These are phyloP conservation scores for Hoplostethus mediterraneus DNA, from an alignment of 2,797 vertebrate genomes.

Conservation along the genomic window DNA sequence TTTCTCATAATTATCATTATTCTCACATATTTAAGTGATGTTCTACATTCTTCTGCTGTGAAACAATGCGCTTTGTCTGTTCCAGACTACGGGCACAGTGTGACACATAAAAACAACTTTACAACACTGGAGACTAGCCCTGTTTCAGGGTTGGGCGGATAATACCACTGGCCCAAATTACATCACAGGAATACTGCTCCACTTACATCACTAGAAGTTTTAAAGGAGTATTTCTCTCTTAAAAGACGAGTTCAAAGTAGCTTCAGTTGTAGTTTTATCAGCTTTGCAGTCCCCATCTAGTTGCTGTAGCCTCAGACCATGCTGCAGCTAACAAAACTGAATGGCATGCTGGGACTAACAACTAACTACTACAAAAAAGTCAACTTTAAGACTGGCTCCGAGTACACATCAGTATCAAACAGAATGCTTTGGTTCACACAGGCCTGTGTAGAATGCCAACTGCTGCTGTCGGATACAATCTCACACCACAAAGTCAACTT, in stretches of 20 bases:
- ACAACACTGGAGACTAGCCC: conserved; percentile 63
- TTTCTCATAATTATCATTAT: conserved; percentile 76
- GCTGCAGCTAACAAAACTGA: conserved; percentile 25
- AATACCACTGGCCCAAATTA: conserved; percentile 76
- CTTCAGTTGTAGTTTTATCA: conserved; percentile 53
- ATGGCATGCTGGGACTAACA: conserved; percentile 30
- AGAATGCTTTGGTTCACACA: conserved; percentile 18
- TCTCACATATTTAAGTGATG: conserved; percentile 71
- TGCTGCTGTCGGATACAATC: background rate
- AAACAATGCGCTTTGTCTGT: conserved; percentile 80
- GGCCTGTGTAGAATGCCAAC: conserved; percentile 10
- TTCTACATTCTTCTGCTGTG: conserved; percentile 68
- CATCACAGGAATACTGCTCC: conserved; percentile 72
- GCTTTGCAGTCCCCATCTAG: conserved; percentile 46
- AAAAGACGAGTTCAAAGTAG: conserved; percentile 54
- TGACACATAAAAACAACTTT: conserved; percentile 72
- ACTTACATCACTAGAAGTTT: conserved; percentile 75
- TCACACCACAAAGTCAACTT: background rate
- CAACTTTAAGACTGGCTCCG: conserved; percentile 12
- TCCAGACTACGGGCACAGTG: conserved; percentile 65
- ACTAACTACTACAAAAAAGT: conserved; percentile 30
- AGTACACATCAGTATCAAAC: conserved; percentile 19
- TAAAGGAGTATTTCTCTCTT: conserved; percentile 49
- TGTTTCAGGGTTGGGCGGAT: conserved; percentile 61
- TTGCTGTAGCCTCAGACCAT: conserved; percentile 38